Evolutionary conservation across 2,797 vertebrate species (phyloP), one percentile per base, ranked within the genome.

Genomic region (Etheostoma nigrum): DNA sequence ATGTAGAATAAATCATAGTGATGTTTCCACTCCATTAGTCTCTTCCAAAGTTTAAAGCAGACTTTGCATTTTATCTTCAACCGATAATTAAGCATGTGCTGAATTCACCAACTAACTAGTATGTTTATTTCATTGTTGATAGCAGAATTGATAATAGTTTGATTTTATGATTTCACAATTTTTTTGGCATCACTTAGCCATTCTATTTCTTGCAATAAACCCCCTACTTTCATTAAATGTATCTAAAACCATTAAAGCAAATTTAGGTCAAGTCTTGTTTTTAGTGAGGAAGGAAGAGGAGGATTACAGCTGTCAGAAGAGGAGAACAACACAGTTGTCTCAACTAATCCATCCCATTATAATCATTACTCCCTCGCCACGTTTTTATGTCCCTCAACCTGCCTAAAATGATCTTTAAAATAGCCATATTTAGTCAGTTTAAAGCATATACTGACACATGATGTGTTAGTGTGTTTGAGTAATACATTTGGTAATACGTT

Each of bases 241-340:
- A 74, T 79, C 53, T 45, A 54, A 78, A 87, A 78, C 62, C 53
- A 69, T 79, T 81, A 62, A 69, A 62, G 11, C 36, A 76, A 82
- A 87, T 90, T 81, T 76, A 70, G 87, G 84, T 84, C 79, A 85
- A 58, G 67, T 81, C n/a, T 84, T 84, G 58, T 85, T 83, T 72
- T 73, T 59, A 84, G 82, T 16, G 8, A 55, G 48, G 61, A 72
- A 45, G 62, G 67, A 73, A 85, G 76, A 74, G 65, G 77, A 82
- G 62, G 86, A 88, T 85, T 83, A 81, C 25, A 77, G 65, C 76
- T 73, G 83, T 36, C 54, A 75, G 63, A 59, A 25, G 51, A 48
- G 18, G 51, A 70, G 63, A 78, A 51, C 61, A 14, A 54, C 74
- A 58, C 67, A 80, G 58, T 68, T 60, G 70, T 76, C 67, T 60